Conservation (phyloP, 2,888 invertebrate species). For the Drosophila demipolita region DNA sequence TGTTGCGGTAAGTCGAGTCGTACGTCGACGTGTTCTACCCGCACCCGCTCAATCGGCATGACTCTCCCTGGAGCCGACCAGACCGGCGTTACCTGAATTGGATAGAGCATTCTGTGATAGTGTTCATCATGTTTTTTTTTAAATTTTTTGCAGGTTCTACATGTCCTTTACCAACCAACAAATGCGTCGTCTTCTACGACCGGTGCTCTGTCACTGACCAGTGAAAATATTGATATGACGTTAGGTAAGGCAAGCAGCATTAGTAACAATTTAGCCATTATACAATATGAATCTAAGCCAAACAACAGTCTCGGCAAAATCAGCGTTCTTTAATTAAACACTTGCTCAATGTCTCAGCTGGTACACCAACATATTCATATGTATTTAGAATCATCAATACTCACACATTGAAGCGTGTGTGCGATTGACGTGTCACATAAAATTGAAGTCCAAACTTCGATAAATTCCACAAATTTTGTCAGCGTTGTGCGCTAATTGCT, state of each 20-base stretch:
- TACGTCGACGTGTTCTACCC: conserved; percentile 73
- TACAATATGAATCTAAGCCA: conserved; percentile 1
- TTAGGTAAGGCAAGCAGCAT: conserved; percentile 88
- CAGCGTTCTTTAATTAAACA: conserved; percentile 16
- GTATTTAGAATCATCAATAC: background rate
- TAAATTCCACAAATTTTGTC: conserved; percentile 41
- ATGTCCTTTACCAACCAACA: conserved; percentile 89
- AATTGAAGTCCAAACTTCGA: conserved; percentile 35
- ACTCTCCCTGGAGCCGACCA: background rate
- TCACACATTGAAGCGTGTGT: background rate
- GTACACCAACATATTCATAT: conserved; percentile 23
- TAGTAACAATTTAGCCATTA: background rate
- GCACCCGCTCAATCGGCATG: conserved; percentile 29
- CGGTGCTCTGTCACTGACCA: conserved; percentile 92
- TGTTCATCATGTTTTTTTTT: conserved; percentile 8
- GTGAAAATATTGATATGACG: conserved; percentile 93
- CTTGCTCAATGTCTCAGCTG: conserved; percentile 36
- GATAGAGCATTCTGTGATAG: background rate
- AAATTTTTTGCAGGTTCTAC: conserved; percentile 75
- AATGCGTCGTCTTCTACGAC: conserved; percentile 85
- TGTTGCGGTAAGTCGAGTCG: conserved; percentile 74
- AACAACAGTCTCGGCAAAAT: conserved; percentile 2
- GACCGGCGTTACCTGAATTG: conserved; percentile 4
- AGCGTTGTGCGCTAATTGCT: conserved; percentile 36
- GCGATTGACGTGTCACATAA: conserved; percentile 64